Evolutionary conservation across 2,113 vertebrate species (phyloP).

Genomic region (Cyphomyrus plagiostoma): DNA sequence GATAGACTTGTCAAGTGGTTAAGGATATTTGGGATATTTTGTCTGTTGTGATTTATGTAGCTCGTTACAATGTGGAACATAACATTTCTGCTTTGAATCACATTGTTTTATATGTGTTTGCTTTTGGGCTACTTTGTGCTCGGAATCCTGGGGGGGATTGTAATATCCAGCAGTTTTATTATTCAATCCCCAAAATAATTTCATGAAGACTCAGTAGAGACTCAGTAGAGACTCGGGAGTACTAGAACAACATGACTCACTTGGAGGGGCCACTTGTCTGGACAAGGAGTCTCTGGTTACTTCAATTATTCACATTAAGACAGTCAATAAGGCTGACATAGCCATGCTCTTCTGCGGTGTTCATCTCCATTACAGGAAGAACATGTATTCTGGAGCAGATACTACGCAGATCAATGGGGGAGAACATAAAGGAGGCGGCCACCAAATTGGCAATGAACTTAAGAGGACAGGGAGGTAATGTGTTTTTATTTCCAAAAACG

Average conservation of each 20-base stretch:
- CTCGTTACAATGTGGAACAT: not conserved
- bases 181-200: not conserved
- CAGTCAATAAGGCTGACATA: not conserved
- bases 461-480: conserved; percentile 79
- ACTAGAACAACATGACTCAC: not conserved
- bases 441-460: conserved; percentile 77
- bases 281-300: not conserved
- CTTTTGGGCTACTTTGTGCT: not conserved
- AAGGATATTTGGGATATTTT: not conserved
- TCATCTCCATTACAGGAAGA: conserved; percentile 69
- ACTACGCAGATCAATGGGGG: conserved; percentile 88
- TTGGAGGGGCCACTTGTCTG: not conserved
- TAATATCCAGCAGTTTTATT: not conserved
- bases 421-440: conserved; percentile 77
- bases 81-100: not conserved
- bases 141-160: not conserved
- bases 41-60: not conserved
- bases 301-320: not conserved
- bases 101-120: not conserved
- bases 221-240: not conserved
- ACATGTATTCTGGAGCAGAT: conserved; percentile 87
- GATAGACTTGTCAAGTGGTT: not conserved
- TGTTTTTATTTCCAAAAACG: not conserved
- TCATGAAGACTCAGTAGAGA: not conserved
- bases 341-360: conserved; percentile 2